Percentiles rank a stretch among this genome's conserved stretches.
phyloP scores from a whole-genome alignment of 1,140 invertebrate genomes.

The Nixonia krombeini region DNA sequence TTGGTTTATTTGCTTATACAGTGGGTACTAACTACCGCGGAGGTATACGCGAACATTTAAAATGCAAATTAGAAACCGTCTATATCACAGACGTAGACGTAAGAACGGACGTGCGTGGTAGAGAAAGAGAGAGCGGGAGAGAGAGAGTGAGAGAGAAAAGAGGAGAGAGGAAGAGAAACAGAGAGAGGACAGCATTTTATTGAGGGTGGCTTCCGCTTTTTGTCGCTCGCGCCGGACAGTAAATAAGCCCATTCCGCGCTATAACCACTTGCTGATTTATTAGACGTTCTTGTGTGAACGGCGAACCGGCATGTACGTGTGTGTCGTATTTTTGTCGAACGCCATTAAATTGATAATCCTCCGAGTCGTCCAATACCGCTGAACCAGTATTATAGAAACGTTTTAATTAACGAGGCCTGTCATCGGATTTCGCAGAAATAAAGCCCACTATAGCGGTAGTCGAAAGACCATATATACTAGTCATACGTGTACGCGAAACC shows the following conservation, averaged over 20 bases:
- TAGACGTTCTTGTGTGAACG: conserved; percentile 15
- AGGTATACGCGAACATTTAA: conserved; percentile 34
- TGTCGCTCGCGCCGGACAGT: conserved; percentile 25
- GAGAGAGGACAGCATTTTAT: conserved; percentile 21
- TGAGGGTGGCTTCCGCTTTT: conserved; percentile 41
- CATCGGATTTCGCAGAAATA: conserved; percentile 14
- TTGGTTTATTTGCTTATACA: conserved; percentile 40
- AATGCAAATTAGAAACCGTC: conserved; percentile 39
- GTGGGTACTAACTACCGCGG: conserved; percentile 27
- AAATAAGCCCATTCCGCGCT: conserved; percentile 33
- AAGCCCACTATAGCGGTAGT: conserved; percentile 5
- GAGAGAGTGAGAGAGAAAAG: not conserved
- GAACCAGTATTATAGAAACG: conserved; percentile 29
- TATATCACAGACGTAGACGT: conserved; percentile 26
- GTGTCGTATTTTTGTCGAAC: conserved; percentile 27
- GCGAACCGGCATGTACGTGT: not conserved
- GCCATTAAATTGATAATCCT: conserved; percentile 40
- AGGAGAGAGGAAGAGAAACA: no score
- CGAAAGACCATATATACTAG: not conserved
- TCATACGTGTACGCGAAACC: not conserved
- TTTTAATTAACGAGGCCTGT: conserved; percentile 32
- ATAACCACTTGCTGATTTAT: conserved; percentile 39
- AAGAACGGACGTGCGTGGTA: conserved; percentile 29
- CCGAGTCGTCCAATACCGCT: conserved; percentile 1
- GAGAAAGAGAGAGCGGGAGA: no score